Evolutionary conservation across 2,888 invertebrate species (phyloP).

Genomic region (Mylabris sibirica): DNA sequence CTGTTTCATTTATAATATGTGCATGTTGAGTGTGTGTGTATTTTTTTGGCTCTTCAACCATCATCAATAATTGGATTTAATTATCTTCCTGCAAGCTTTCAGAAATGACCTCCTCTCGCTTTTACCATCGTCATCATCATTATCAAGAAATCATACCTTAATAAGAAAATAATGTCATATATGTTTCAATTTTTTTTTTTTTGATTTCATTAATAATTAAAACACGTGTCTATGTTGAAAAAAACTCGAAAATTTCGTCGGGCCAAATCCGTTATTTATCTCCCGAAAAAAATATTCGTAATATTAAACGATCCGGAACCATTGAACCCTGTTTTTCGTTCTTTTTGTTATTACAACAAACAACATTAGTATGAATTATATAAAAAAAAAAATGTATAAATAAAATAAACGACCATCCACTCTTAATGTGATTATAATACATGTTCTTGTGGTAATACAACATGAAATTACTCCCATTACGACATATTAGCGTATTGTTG

Average conservation of each 20-base stretch:
- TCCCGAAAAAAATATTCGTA: conserved; percentile 15
- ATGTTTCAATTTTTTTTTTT: not conserved
- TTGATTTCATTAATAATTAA: not conserved
- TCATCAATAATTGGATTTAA: conserved; percentile 24
- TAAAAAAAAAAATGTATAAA: conserved; percentile 20
- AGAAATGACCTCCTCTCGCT: not conserved
- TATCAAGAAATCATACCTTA: conserved; percentile 1
- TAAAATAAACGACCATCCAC: conserved; percentile 28
- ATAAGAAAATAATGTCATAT: conserved; percentile 15
- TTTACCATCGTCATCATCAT: not conserved
- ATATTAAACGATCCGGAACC: conserved; percentile 35
- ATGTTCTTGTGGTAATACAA: conserved; percentile 47
- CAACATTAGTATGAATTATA: conserved; percentile 25
- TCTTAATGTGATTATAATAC: conserved; percentile 51
- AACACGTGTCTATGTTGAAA: not conserved
- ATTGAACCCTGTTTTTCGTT: conserved; percentile 30
- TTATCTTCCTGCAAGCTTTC: conserved; percentile 9
- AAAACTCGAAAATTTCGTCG: not conserved
- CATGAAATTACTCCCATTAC: conserved; percentile 51
- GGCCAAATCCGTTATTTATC: conserved; percentile 32
- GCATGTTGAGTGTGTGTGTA: not conserved
- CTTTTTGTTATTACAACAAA: conserved; percentile 26
- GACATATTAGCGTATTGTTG: conserved; percentile 51
- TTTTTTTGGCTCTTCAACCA: not conserved
- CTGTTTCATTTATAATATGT: not conserved